phyloP scores from a whole-genome alignment of 1,140 invertebrate genomes.

The Brachionus rotundiformis region DNA sequence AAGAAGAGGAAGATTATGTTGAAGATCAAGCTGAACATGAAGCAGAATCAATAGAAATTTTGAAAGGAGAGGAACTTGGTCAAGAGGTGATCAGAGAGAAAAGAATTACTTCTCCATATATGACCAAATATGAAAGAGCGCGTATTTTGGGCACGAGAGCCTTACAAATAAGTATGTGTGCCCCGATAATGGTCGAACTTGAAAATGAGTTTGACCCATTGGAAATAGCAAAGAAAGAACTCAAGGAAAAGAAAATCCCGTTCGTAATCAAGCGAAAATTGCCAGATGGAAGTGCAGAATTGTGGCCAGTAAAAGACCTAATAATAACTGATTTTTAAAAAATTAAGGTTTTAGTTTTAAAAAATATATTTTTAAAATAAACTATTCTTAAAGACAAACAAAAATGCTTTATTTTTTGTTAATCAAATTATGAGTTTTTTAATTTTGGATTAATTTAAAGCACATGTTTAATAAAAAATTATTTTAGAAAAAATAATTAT shows the following conservation, averaged over 20 bases:
- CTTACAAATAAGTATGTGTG: conserved; percentile 99
- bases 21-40: conserved; percentile 53
- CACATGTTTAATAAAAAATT: background rate
- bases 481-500: background rate
- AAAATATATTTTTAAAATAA: too few species aligned
- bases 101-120: conserved; percentile 71
- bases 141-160: conserved; percentile 91
- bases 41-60: conserved; percentile 58
- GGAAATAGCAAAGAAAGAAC: conserved; percentile 98
- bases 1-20: conserved; percentile 55
- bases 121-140: conserved; percentile 97
- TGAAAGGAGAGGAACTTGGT: conserved; percentile 12
- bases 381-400: too few species aligned
- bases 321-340: conserved; percentile 80
- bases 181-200: conserved; percentile 98
- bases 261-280: conserved; percentile 95
- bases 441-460: background rate
- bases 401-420: background rate
- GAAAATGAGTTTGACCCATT: conserved; percentile 98
- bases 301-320: conserved; percentile 98
- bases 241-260: conserved; percentile 86
- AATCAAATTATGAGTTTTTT: background rate
- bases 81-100: conserved; percentile 59
- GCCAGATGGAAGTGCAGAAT: conserved; percentile 97
- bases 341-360: too few species aligned